These are phyloP conservation scores for Eurystomus glaucurus DNA, from an alignment of 2,797 vertebrate genomes.

Conservation along the genomic window DNA sequence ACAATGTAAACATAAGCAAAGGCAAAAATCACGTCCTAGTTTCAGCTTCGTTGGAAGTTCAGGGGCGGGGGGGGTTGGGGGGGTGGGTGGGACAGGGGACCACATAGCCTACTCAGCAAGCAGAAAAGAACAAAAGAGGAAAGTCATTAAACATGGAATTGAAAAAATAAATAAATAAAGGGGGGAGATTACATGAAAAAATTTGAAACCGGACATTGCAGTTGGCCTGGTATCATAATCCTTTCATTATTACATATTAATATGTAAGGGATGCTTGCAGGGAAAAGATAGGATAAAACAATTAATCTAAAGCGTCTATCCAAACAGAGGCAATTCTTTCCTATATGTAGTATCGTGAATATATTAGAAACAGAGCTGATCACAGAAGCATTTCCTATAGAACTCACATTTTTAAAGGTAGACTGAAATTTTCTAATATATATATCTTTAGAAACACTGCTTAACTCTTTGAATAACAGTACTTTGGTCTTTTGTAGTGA, in stretches of 20 bases:
- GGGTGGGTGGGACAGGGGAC: not conserved
- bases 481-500: not conserved
- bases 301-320: constrained; percentile 45
- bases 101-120: not conserved
- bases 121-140: not conserved
- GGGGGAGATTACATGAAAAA: not conserved
- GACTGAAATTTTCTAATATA: not conserved
- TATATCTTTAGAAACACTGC: not conserved
- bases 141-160: not conserved
- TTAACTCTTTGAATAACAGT: not conserved
- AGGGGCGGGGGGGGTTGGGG: no score
- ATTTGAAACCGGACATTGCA: not conserved
- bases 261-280: constrained; percentile 40
- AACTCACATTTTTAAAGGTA: not conserved
- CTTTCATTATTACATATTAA: constrained; percentile 24
- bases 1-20: not conserved
- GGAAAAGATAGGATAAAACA: constrained; percentile 32
- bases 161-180: not conserved
- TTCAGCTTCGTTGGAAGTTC: constrained; percentile 13
- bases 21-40: not conserved
- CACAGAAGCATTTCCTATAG: not conserved
- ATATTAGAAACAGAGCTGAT: not conserved
- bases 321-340: constrained; percentile 49
- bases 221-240: constrained; percentile 12
- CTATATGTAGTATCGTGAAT: not conserved